Evolutionary conservation across 2,797 vertebrate species (phyloP).

Genomic region (Anniella stebbinsi): DNA sequence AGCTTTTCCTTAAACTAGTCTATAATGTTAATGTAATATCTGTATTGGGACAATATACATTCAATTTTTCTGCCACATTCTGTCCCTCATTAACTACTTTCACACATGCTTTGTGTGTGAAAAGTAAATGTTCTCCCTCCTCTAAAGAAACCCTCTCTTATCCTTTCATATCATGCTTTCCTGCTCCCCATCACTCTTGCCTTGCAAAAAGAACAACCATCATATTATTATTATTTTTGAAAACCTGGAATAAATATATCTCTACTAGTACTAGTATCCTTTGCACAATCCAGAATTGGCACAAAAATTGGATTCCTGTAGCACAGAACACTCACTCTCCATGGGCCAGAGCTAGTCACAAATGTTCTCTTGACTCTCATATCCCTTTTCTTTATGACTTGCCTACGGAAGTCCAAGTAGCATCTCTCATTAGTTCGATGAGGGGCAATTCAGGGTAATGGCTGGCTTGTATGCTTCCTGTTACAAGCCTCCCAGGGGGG

Average conservation of each 20-base stretch:
- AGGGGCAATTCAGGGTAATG: constrained; percentile 8
- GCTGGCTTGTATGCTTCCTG: constrained; percentile 19
- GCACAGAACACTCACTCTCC: rapidly evolving
- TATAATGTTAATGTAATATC: background rate
- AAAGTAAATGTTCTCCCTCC: background rate
- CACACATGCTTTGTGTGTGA: background rate
- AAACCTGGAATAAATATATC: background rate
- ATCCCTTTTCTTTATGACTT: background rate
- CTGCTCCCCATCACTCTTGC: background rate
- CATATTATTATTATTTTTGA: no score
- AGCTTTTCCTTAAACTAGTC: background rate
- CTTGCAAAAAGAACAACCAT: background rate
- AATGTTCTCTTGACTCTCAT: constrained; percentile 7
- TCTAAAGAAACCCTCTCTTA: background rate
- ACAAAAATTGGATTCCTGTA: background rate
- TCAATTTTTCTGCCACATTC: background rate
- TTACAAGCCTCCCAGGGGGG: constrained; percentile 24
- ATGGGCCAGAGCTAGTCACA: background rate
- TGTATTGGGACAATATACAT: background rate
- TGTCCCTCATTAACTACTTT: background rate
- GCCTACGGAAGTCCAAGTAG: constrained; percentile 5
- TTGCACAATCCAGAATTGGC: rapidly evolving
- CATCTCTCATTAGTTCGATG: constrained; percentile 16
- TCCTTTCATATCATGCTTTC: background rate
- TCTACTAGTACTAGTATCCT: background rate